These are phyloP conservation scores for Rattus norvegicus DNA, from an alignment of 2,113 vertebrate genomes.

Conservation along the genomic window DNA sequence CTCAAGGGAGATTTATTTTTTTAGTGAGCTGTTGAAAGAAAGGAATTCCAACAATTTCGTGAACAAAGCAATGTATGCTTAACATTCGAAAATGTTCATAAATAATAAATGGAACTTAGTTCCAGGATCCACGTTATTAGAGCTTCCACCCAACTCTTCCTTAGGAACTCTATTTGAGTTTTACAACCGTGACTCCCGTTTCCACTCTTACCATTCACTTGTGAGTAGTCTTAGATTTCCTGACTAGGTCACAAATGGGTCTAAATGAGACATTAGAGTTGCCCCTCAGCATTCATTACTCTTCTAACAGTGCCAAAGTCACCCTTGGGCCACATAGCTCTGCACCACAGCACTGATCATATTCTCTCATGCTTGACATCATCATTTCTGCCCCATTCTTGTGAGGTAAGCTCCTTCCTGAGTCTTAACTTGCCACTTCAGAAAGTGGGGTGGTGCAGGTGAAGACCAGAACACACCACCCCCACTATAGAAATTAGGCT, in stretches of 20 bases:
- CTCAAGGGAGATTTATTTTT: conserved; percentile 1
- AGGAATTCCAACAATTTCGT: conserved; percentile 32
- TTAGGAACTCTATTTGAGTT: not conserved
- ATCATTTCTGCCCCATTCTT: not conserved
- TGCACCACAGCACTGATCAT: not conserved
- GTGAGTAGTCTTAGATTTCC: not conserved
- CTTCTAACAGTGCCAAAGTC: not conserved
- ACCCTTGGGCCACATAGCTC: not conserved
- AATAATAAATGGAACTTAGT: not conserved
- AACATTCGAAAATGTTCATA: not conserved
- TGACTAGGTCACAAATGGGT: not conserved
- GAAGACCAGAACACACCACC: not conserved
- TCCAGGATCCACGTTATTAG: not conserved
- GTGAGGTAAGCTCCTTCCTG: not conserved
- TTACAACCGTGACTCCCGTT: not conserved
- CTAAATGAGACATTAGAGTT: not conserved
- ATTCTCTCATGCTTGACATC: not conserved
- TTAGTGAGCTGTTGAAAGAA: conserved; percentile 55
- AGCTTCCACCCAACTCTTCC: not conserved
- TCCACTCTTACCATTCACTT: not conserved
- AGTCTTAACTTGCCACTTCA: not conserved
- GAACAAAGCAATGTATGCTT: not conserved
- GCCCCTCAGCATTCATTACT: not conserved
- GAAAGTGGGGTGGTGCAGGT: not conserved
- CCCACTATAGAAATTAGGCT: not conserved